Conservation (phyloP, 2,888 invertebrate species). For the Pseudococcus jackbeardsleyi region DNA sequence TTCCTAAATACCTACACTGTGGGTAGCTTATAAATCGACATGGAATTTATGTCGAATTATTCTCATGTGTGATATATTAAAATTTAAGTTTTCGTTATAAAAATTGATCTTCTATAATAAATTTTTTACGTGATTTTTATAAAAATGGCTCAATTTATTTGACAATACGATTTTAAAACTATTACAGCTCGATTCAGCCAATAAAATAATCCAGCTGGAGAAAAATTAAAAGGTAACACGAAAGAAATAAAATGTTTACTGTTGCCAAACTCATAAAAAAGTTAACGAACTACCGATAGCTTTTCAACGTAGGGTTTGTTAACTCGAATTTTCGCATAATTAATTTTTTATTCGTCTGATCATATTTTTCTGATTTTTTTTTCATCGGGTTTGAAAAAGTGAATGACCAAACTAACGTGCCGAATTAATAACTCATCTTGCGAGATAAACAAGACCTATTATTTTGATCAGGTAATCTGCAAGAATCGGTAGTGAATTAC, state of each 20-base stretch:
- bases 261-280: background rate
- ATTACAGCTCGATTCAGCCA: background rate
- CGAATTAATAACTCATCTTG: background rate
- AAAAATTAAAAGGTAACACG: background rate
- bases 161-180: background rate
- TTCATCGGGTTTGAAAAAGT: background rate
- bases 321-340: conserved; percentile 6
- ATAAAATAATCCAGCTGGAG: background rate
- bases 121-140: background rate
- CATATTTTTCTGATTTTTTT: background rate
- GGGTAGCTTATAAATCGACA: background rate
- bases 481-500: conserved; percentile 8
- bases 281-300: background rate
- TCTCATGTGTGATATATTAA: background rate
- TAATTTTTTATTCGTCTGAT: background rate
- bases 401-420: background rate
- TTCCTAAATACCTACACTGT: background rate
- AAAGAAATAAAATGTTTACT: background rate
- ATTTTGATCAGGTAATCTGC: background rate
- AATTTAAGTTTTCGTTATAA: conserved; percentile 18
- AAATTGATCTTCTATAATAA: background rate
- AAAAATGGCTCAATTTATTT: too few species aligned
- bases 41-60: background rate
- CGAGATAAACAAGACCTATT: conserved; percentile 2
- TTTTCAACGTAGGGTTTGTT: background rate